phyloP scores from a whole-genome alignment of 1,140 invertebrate species.

The Gonioctena quinquepunctata region DNA sequence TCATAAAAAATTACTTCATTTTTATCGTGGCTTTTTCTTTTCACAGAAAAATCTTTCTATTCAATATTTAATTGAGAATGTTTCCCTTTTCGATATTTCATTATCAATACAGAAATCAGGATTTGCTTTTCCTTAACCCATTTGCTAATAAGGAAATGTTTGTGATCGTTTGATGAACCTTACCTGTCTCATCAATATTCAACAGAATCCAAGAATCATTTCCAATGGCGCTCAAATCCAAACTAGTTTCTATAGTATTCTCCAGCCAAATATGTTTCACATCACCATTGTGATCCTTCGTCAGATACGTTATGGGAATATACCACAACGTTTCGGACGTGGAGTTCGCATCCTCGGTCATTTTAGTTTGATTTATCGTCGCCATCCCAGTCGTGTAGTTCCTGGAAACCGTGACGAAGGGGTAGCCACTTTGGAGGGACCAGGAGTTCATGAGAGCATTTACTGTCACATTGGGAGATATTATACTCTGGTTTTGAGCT shows the following conservation, averaged over 20 bases:
- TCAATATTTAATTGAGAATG: too few relatives aligned
- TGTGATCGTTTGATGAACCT: too few relatives aligned
- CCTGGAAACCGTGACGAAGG: constrained; percentile 64
- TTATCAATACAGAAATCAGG: too few relatives aligned
- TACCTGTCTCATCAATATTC: constrained; percentile 61
- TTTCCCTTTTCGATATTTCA: too few relatives aligned
- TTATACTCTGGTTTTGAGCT: constrained; percentile 33
- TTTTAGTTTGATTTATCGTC: constrained; percentile 32
- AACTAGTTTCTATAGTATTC: constrained; percentile 37
- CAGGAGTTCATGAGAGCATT: constrained; percentile 64
- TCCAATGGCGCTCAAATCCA: constrained; percentile 27
- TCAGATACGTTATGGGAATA: constrained; percentile 61
- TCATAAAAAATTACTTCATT: too few relatives aligned
- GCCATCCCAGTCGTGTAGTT: constrained; percentile 56
- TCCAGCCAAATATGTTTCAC: constrained; percentile 52
- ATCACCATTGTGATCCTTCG: constrained; percentile 36
- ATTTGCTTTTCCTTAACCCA: too few relatives aligned
- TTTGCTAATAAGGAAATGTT: too few relatives aligned
- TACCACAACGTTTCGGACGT: constrained; percentile 55
- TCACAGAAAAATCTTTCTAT: too few relatives aligned
- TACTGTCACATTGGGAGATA: constrained; percentile 48
- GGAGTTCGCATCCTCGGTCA: constrained; percentile 36
- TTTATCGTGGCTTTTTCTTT: too few relatives aligned
- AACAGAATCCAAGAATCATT: constrained; percentile 59
- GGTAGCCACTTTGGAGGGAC: constrained; percentile 68